Evolutionary conservation across 1,140 invertebrate species (phyloP).

Genomic region (Calephelis nemesis): DNA sequence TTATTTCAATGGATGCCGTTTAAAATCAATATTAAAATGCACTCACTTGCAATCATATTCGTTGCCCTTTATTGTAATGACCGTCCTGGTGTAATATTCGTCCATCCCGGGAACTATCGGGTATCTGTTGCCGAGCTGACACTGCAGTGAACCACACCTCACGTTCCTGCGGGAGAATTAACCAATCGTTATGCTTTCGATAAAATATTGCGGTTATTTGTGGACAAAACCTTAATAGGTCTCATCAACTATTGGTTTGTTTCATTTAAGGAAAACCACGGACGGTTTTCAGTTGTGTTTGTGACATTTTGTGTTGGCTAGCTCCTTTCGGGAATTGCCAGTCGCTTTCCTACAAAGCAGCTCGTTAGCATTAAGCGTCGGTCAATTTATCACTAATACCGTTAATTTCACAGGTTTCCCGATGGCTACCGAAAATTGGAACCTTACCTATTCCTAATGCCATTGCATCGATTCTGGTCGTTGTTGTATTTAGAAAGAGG

Average conservation of each 20-base stretch:
- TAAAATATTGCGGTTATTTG: slow-evolving; percentile 5
- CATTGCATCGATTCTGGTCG: too few species aligned
- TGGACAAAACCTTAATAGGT: neutral
- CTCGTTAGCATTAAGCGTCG: too few species aligned
- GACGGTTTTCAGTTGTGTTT: too few species aligned
- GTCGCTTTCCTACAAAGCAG: too few species aligned
- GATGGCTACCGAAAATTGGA: too few species aligned
- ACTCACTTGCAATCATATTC: slow-evolving; percentile 97
- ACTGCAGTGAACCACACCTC: slow-evolving; percentile 93
- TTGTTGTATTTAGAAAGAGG: too few species aligned
- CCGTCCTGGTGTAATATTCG: slow-evolving; percentile 90
- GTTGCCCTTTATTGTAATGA: slow-evolving; percentile 90
- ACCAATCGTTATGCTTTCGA: neutral
- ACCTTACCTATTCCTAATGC: too few species aligned
- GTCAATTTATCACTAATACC: too few species aligned
- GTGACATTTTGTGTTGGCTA: too few species aligned
- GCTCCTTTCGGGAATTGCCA: too few species aligned
- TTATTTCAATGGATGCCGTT: slow-evolving; percentile 1
- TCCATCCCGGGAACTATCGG: slow-evolving; percentile 88
- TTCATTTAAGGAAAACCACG: neutral
- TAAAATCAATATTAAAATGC: slow-evolving; percentile 3
- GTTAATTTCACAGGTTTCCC: too few species aligned
- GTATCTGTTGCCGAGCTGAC: slow-evolving; percentile 89
- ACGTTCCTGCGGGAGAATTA: slow-evolving; percentile 84
- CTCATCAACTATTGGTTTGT: neutral